Base-by-base conservation (phyloP, 1,140 invertebrate genomes). In the Drosophila serrata region DNA sequence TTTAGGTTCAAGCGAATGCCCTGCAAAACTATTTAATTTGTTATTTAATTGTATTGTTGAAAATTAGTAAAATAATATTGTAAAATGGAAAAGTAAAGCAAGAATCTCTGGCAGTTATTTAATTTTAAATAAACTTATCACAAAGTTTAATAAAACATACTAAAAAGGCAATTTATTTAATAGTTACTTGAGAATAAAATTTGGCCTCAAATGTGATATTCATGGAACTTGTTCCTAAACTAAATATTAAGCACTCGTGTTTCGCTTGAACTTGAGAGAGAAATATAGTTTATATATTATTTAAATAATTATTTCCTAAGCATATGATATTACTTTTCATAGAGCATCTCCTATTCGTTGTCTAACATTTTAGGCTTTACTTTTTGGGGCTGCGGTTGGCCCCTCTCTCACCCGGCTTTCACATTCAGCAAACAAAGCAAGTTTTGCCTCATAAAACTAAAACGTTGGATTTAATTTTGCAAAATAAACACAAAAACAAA, bases 381-480 rank as follows among this genome's bases (percentile, higher is more conserved):
- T 40, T 57, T 57, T 53, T n/a, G 51, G 31, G 51, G 6, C 13
- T 70, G 65, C 19, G 49, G 64, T 69, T 70, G 27, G 6, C 19
- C 33, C 4, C 43, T n/a, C 15, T 4, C 17, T 19, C 13, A n/a
- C 13, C 0, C 17, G 42, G 56, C 40, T 15, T 48, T 60, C 55
- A 43, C 67, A 61, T 88, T 90, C 53, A 61, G 84, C 84, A 88
- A 90, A 80, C 85, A 88, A 90, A 84, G 84, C 84, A 90, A 88
- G 74, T 88, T 90, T 88, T 72, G 73, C 64, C 80, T 70, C 73
- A 90, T 88, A 88, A 88, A 88, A 88, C 84, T 88, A 88, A 88
- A 88, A 90, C 84, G 84, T 84, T 84, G 84, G 84, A 88, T 88
- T 88, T 88, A 81, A 88, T 88, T 88, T 88, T 88, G 84, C 85